A percentile compares a stretch with the other conserved stretches of the same genome.
These are phyloP conservation scores for Hippoglossus stenolepis DNA, from an alignment of 2,113 vertebrate genomes.

Conservation along the genomic window DNA sequence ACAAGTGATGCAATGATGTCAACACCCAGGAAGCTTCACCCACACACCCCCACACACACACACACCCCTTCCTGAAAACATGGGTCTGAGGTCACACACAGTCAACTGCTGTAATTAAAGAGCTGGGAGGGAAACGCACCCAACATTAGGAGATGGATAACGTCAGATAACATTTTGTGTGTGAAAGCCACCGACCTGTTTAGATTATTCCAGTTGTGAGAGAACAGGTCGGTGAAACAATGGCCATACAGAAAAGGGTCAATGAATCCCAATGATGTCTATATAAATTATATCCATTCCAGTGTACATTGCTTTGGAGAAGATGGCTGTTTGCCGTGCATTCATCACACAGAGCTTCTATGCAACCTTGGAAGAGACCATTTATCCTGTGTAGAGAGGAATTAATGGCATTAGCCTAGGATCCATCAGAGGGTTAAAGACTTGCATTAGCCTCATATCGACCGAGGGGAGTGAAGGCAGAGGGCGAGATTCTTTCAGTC, in stretches of 20 bases:
- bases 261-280: conserved; percentile 57
- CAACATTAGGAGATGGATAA: conserved; percentile 12
- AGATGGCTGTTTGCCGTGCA: conserved; percentile 24
- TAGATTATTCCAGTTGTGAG: conserved; percentile 1
- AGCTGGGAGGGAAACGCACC: conserved; percentile 30
- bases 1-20: conserved; percentile 53
- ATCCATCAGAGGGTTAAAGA: conserved; percentile 73
- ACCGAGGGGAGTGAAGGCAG: conserved; percentile 29
- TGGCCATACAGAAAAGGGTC: conserved; percentile 40
- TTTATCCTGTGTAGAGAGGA: conserved; percentile 55
- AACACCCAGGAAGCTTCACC: conserved; percentile 22
- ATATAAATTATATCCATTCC: conserved; percentile 55
- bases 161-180: conserved; percentile 4
- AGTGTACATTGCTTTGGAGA: conserved; percentile 36
- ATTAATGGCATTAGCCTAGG: conserved; percentile 65
- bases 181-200: conserved; percentile 10
- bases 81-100: conserved; percentile 38
- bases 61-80: conserved; percentile 46
- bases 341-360: conserved; percentile 27
- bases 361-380: conserved; percentile 43
- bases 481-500: conserved; percentile 21
- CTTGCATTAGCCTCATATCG: conserved; percentile 69
- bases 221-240: conserved; percentile 27
- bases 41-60: conserved; percentile 36
- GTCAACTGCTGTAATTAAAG: conserved; percentile 46